Evolutionary conservation across 2,797 vertebrate genomes (phyloP).

Genomic region (Staurois parvus): DNA sequence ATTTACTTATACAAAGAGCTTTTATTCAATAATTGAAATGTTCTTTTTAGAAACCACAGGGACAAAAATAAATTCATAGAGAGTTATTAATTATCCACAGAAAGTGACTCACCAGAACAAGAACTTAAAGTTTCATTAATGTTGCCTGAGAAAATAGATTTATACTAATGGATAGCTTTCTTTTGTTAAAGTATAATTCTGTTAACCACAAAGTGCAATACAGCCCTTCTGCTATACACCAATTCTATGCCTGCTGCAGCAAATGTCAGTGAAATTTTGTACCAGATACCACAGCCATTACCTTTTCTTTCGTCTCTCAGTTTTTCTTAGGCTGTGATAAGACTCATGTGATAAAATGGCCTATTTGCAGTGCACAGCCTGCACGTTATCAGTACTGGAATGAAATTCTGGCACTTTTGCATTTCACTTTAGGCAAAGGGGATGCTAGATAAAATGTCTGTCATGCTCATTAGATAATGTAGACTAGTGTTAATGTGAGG

Average conservation of each 20-base stretch:
- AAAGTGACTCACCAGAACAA: not conserved
- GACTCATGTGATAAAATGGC: slow-evolving; percentile 11
- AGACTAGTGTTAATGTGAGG: not conserved
- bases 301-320: slow-evolving; percentile 13
- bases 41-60: too few species aligned
- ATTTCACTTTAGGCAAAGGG: not conserved
- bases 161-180: slow-evolving; percentile 22
- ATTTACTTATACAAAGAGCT: too few species aligned
- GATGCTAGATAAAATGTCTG: not conserved
- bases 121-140: slow-evolving; percentile 2
- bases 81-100: slow-evolving; percentile 16
- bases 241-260: not conserved
- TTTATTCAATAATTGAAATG: too few species aligned
- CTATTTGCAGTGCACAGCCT: not conserved
- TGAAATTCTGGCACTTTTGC: not conserved
- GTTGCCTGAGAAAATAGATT: slow-evolving; percentile 15
- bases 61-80: too few species aligned
- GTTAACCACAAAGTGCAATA: not conserved
- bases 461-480: not conserved
- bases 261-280: slow-evolving; percentile 37
- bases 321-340: slow-evolving; percentile 23
- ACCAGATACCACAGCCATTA: slow-evolving; percentile 49
- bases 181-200: slow-evolving; percentile 19
- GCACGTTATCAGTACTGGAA: not conserved
- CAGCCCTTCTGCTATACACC: not conserved